Evolutionary conservation across 2,888 invertebrate genomes (phyloP).

Genomic region (Leistus spinibarbis): DNA sequence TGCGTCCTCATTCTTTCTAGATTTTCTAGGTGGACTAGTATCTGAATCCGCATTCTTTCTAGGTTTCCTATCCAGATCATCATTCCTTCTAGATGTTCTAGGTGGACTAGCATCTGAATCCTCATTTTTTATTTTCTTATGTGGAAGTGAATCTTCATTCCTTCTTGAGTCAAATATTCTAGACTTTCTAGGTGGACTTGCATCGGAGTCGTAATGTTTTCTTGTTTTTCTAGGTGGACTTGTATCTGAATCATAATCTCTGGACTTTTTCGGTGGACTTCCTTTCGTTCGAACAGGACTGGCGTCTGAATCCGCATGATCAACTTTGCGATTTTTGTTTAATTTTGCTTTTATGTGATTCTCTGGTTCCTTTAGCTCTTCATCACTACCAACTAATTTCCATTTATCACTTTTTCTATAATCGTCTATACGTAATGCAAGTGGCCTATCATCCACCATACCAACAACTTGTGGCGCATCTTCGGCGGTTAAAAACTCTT

Average conservation of each 20-base stretch:
- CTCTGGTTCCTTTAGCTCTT: constrained; percentile 41
- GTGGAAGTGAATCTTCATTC: no score
- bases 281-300: constrained; percentile 44
- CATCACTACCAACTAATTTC: constrained; percentile 50
- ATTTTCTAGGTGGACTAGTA: constrained; percentile 46
- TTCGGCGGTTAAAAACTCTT: constrained; percentile 77
- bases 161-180: constrained; percentile 43
- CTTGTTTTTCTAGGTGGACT: constrained; percentile 50
- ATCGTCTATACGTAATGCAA: constrained; percentile 61
- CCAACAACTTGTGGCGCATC: constrained; percentile 91
- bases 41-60: constrained; percentile 45
- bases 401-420: constrained; percentile 51
- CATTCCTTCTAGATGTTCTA: constrained; percentile 44
- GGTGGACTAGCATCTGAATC: constrained; percentile 52
- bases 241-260: constrained; percentile 46
- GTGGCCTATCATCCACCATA: constrained; percentile 81
- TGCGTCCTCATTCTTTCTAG: constrained; percentile 35
- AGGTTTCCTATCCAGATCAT: constrained; percentile 44
- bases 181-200: constrained; percentile 41
- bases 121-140: constrained; percentile 31
- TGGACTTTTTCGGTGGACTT: constrained; percentile 44
- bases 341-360: constrained; percentile 27
- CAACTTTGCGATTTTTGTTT: constrained; percentile 14
- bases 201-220: constrained; percentile 40
- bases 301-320: constrained; percentile 45